Conservation (phyloP, 2,888 invertebrate genomes). For the Rambutsinella grinnellia region DNA sequence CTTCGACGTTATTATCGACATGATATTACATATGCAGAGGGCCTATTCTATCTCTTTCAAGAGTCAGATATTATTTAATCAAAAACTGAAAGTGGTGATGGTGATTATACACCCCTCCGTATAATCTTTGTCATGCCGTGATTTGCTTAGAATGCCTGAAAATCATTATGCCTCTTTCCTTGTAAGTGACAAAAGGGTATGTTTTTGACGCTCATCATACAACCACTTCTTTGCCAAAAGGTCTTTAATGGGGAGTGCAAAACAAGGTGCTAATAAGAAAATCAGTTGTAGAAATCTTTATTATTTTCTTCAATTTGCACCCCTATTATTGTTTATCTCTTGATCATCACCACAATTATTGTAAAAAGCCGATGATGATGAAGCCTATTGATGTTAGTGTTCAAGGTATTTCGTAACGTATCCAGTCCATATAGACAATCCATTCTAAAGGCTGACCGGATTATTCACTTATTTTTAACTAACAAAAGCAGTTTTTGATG, state of each 20-base stretch:
- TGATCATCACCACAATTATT: not conserved
- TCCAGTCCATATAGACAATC: not conserved
- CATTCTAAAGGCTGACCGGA: not conserved
- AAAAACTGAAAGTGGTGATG: not conserved
- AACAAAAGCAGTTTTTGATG: not conserved
- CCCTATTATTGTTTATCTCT: not conserved
- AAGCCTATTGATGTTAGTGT: not conserved
- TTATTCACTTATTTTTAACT: not conserved
- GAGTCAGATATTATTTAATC: not conserved
- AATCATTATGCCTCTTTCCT: not conserved
- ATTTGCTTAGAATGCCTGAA: conserved; percentile 14
- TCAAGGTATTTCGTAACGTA: not conserved
- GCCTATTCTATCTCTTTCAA: not conserved
- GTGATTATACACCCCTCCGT: not conserved
- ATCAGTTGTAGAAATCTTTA: conserved; percentile 11
- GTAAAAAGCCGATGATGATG: conserved; percentile 13
- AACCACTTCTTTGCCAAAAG: not conserved
- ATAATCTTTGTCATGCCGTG: conserved; percentile 13
- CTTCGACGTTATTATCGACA: too few relatives aligned
- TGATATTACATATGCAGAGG: too few relatives aligned
- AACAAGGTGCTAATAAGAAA: conserved; percentile 10
- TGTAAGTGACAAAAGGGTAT: conserved; percentile 6
- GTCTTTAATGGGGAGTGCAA: not conserved
- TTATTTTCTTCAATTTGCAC: not conserved
- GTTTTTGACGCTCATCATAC: conserved; percentile 5